These are phyloP conservation scores for Spinus pinus DNA, from an alignment of 2,797 vertebrate genomes.

Conservation along the genomic window DNA sequence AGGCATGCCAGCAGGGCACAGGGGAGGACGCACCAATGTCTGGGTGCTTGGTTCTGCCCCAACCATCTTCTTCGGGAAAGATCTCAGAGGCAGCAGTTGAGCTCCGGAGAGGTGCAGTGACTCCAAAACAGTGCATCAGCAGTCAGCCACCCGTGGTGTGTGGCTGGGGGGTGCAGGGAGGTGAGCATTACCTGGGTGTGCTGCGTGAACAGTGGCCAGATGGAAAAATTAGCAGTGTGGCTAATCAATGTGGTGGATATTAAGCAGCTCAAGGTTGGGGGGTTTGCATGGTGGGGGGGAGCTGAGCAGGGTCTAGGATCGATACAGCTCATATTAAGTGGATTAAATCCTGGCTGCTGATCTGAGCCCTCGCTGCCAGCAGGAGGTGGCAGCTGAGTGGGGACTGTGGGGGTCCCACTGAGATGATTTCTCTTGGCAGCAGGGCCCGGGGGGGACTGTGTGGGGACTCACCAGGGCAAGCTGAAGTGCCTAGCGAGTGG, in stretches of 20 bases:
- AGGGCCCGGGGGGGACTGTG: no score
- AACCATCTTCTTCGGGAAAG: not conserved
- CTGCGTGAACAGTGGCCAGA: not conserved
- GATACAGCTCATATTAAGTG: not conserved
- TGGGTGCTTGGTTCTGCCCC: not conserved
- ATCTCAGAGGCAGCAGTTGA: not conserved
- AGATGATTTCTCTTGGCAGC: not conserved
- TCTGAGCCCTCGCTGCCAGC: not conserved
- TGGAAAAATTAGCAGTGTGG: constrained; percentile 46
- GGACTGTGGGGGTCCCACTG: not conserved
- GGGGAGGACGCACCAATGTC: not conserved
- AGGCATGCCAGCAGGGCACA: not conserved
- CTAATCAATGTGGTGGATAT: constrained; percentile 51
- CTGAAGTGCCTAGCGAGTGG: not conserved
- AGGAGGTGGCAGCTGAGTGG: not conserved
- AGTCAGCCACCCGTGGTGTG: not conserved
- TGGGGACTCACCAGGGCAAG: not conserved
- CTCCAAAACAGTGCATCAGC: not conserved
- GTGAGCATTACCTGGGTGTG: not conserved
- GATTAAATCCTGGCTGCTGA: constrained; percentile 4
- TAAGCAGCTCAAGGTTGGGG: not conserved
- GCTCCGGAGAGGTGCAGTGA: not conserved
- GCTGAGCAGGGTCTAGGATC: not conserved
- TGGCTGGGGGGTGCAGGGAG: not conserved
- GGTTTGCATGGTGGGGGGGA: not conserved